Conservation (phyloP, 2,888 invertebrate species). For the Drosophila neoperkinsi region DNA sequence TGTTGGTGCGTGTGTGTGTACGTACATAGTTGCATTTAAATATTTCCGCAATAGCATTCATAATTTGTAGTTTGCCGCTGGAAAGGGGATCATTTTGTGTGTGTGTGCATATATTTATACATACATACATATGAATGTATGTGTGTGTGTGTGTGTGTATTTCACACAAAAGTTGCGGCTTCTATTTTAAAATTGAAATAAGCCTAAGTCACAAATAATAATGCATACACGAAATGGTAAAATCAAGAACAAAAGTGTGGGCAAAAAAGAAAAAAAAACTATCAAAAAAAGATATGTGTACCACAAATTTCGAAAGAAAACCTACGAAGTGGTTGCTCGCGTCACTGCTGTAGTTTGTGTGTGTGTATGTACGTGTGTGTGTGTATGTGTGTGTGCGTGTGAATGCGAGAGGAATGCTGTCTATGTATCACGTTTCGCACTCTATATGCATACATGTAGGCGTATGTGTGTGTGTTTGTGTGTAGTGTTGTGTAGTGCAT, state of each 20-base stretch:
- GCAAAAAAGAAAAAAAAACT: slow-evolving; percentile 37
- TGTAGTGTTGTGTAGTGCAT: slow-evolving; percentile 75
- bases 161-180: slow-evolving; percentile 32
- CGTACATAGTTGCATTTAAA: slow-evolving; percentile 58
- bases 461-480: slow-evolving; percentile 33
- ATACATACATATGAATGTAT: slow-evolving; percentile 17
- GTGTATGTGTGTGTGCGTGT: slow-evolving; percentile 45
- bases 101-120: slow-evolving; percentile 28
- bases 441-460: slow-evolving; percentile 34
- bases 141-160: background rate
- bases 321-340: slow-evolving; percentile 77
- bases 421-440: slow-evolving; percentile 77
- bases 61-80: slow-evolving; percentile 60
- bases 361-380: slow-evolving; percentile 23
- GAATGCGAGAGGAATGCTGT: slow-evolving; percentile 75
- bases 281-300: slow-evolving; percentile 41
- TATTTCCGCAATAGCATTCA: slow-evolving; percentile 63
- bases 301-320: slow-evolving; percentile 65
- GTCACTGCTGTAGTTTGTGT: slow-evolving; percentile 53
- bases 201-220: background rate
- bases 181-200: slow-evolving; percentile 23
- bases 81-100: slow-evolving; percentile 56
- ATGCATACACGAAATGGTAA: slow-evolving; percentile 10
- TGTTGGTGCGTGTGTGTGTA: background rate
- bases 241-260: slow-evolving; percentile 24